Percentiles rank a stretch among this genome's conserved stretches.
These are phyloP conservation scores for Therioaphis trifolii DNA, from an alignment of 2,888 invertebrate species.

Conservation along the genomic window DNA sequence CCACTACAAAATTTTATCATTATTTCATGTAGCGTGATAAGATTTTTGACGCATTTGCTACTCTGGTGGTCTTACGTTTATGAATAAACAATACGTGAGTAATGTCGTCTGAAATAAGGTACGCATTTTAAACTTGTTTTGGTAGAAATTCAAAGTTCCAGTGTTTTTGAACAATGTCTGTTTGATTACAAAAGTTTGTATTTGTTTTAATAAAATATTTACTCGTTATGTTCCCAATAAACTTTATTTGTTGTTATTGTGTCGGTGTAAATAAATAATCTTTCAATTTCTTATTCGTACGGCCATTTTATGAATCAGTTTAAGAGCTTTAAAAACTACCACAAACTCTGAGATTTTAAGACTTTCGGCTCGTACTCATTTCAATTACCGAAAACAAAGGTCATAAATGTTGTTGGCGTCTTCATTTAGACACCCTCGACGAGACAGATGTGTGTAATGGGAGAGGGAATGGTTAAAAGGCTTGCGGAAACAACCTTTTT, in stretches of 20 bases:
- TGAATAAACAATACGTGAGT: background rate
- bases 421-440: slow-evolving; percentile 43
- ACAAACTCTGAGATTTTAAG: slow-evolving; percentile 41
- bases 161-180: background rate
- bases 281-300: slow-evolving; percentile 2
- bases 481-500: slow-evolving; percentile 51
- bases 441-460: slow-evolving; percentile 58
- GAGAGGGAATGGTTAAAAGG: slow-evolving; percentile 38
- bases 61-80: no score
- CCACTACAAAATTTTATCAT: background rate
- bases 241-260: background rate
- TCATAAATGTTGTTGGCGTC: slow-evolving; percentile 56
- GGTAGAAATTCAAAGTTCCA: background rate
- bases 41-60: no score
- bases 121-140: background rate
- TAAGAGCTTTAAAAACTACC: background rate
- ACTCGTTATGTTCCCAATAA: background rate
- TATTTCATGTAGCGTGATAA: background rate
- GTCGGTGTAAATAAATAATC: background rate
- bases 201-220: slow-evolving; percentile 19
- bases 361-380: slow-evolving; percentile 26
- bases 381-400: slow-evolving; percentile 58
- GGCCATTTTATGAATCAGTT: slow-evolving; percentile 9
- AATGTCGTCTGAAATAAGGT: background rate
- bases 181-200: background rate